Evolutionary conservation across 2,113 vertebrate genomes (phyloP).

Genomic region (Osmerus eperlanus): DNA sequence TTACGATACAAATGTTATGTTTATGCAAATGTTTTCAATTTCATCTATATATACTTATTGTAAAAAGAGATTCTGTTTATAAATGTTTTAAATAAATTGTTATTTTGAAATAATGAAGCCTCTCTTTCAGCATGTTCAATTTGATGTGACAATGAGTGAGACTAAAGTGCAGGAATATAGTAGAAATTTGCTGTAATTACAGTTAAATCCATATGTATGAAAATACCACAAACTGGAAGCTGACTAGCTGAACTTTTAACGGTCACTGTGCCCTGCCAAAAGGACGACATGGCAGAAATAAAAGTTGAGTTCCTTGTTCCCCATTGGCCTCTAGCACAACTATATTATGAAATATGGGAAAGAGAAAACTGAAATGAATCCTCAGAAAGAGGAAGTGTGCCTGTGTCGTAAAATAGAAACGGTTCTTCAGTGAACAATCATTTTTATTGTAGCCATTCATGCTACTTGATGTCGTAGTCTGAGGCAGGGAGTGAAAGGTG

Average conservation of each 20-base stretch:
- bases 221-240: no score
- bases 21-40: background rate
- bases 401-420: background rate
- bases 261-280: no score
- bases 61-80: background rate
- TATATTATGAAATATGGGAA: conserved; percentile 32
- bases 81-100: background rate
- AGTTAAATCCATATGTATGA: no score
- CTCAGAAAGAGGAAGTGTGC: conserved; percentile 34
- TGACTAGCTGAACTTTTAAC: no score
- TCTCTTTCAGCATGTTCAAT: no score
- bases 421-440: conserved; percentile 15
- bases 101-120: no score
- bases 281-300: no score
- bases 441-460: conserved; percentile 16
- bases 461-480: background rate
- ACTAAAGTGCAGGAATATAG: no score
- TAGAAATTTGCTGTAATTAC: no score
- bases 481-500: no score
- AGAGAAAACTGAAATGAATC: conserved; percentile 24
- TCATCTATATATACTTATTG: background rate
- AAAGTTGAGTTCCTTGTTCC: background rate
- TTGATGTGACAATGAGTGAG: no score
- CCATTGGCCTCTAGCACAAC: background rate
- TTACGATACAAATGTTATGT: background rate